These are phyloP conservation scores for Euclidia mi DNA, from an alignment of 2,888 invertebrate species.

Conservation along the genomic window DNA sequence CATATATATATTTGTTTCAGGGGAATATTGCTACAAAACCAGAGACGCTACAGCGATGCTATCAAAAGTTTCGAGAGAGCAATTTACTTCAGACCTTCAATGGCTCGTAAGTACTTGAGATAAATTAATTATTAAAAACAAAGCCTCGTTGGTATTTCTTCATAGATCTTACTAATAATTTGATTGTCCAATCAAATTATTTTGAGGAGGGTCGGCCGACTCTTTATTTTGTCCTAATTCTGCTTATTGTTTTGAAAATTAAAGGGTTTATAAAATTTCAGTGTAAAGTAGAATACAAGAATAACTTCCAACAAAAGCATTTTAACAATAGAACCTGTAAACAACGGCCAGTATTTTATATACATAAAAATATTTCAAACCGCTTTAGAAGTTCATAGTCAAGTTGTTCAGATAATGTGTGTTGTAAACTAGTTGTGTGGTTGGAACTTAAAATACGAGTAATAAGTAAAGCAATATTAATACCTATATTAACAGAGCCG, in stretches of 20 bases:
- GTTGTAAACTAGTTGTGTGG: slow-evolving; percentile 27
- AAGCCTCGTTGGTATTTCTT: slow-evolving; percentile 57
- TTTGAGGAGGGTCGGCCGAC: slow-evolving; percentile 44
- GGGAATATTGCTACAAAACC: slow-evolving; percentile 97
- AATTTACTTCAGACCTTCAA: slow-evolving; percentile 97
- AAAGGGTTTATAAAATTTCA: slow-evolving; percentile 44
- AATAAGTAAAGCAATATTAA: slow-evolving; percentile 16
- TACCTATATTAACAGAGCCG: slow-evolving; percentile 4
- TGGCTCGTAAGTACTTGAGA: slow-evolving; percentile 95
- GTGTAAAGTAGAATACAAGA: slow-evolving; percentile 36
- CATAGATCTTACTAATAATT: slow-evolving; percentile 58
- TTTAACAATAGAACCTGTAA: slow-evolving; percentile 27
- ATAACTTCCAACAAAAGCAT: slow-evolving; percentile 36
- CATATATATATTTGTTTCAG: slow-evolving; percentile 91
- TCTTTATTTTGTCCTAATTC: slow-evolving; percentile 49
- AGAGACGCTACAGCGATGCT: slow-evolving; percentile 96
- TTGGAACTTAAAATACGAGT: slow-evolving; percentile 19
- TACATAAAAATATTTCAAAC: slow-evolving; percentile 29
- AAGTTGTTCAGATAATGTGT: slow-evolving; percentile 27
- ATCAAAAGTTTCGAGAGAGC: slow-evolving; percentile 97
- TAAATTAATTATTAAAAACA: slow-evolving; percentile 64
- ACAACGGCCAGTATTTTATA: slow-evolving; percentile 24
- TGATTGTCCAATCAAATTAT: slow-evolving; percentile 57
- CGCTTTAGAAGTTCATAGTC: slow-evolving; percentile 18
- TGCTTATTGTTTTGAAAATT: slow-evolving; percentile 44